Evolutionary conservation across 2,113 vertebrate genomes (phyloP), one percentile per base, ranked within the genome.

Genomic region (Sorex fumeus): DNA sequence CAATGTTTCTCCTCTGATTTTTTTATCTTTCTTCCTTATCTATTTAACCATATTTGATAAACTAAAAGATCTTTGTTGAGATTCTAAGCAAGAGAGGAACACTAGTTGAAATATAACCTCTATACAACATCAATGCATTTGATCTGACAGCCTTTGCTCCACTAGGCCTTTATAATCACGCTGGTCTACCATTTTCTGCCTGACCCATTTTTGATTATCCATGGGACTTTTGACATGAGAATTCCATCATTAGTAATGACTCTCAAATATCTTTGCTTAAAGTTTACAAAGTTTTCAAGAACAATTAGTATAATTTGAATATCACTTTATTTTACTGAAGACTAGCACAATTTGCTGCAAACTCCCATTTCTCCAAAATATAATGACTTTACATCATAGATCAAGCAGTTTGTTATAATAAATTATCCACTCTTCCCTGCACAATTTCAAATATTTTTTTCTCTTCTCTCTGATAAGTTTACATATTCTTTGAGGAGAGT

Each of bases 21-120:
- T 3, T 60, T 11, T 8, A 67, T 53, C 25, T 3, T 25, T 93
- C 57, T 64, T 77, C 16, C 19, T 71, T 16, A 87, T 79, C 32
- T 80, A 13, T 69, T 89, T 87, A 16, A 86, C 60, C 47, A 78
- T 71, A 30, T 77, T 30, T 57, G 11, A 80, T 81, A 88, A 84
- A 71, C 18, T 21, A 47, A 16, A 75, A 75, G 15, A 64, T 32
- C 21, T 95, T 30, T 84, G 12, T 3, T 27, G 23, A 85, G 30
- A 80, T 72, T 36, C 8, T 74, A 91, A 87, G 71, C n/a, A 34
- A 74, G 81, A 47, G 30, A 36, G 23, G 78, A 72, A 28, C 30
- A n/a, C 8, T 8, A 67, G 19, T 45, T 87, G 34, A 83, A 69
- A 90, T 93, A 36, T 15, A 57, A 62, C 8, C 57, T 79, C 23